Evolutionary conservation across 2,113 vertebrate genomes (phyloP).

Genomic region (Python bivittatus): DNA sequence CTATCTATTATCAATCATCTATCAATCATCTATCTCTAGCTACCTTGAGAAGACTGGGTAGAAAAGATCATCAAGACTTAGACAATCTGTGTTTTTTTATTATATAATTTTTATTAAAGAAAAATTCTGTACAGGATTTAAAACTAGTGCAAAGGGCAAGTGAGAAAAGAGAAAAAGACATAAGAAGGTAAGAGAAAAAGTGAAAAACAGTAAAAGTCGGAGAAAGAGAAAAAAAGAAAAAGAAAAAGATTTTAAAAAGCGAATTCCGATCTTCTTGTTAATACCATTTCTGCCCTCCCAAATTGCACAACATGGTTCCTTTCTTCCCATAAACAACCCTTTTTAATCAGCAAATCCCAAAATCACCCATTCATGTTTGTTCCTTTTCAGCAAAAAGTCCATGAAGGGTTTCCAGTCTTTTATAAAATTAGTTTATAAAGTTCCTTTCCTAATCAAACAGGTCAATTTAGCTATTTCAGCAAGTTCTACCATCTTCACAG

Average conservation of each 20-base stretch:
- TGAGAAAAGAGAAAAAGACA: background rate
- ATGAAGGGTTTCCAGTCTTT: background rate
- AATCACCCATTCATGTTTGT: background rate
- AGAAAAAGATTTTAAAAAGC: background rate
- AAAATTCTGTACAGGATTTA: background rate
- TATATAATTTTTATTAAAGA: background rate
- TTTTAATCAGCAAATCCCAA: background rate
- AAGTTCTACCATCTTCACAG: background rate
- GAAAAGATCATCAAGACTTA: background rate
- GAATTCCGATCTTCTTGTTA: background rate
- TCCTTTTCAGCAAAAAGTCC: background rate
- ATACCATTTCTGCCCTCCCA: background rate
- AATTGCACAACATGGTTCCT: background rate
- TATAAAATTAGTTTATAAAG: background rate
- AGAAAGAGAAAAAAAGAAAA: background rate
- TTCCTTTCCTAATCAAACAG: background rate
- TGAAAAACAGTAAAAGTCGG: background rate
- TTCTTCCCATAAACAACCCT: background rate
- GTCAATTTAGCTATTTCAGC: background rate
- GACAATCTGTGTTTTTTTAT: background rate
- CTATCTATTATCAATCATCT: background rate
- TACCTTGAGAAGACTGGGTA: background rate
- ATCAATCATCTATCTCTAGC: too few species aligned
- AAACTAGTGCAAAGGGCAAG: background rate
- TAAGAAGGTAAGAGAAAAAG: background rate